phyloP scores from a whole-genome alignment of 2,113 vertebrate genomes.

The Pollachius pollachius region DNA sequence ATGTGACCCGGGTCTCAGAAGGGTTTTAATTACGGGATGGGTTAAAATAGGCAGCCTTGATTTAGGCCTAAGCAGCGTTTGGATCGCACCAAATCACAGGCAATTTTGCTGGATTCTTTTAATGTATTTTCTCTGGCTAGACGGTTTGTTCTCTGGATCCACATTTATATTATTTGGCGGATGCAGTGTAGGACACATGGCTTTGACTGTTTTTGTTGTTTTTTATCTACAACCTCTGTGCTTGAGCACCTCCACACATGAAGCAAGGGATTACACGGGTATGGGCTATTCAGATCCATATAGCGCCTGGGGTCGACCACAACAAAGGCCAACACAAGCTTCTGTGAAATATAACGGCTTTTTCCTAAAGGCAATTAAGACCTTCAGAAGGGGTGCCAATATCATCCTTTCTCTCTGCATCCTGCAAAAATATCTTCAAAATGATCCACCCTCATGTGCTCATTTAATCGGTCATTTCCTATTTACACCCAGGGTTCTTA shows the following conservation, averaged over 20 bases:
- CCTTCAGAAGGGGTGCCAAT: conserved; percentile 5
- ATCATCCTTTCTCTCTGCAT: neutral
- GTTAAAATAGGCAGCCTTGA: conserved; percentile 51
- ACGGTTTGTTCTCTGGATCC: too few species aligned
- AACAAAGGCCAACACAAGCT: too few species aligned
- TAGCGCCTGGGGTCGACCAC: too few species aligned
- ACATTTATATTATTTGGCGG: too few species aligned
- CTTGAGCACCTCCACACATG: neutral
- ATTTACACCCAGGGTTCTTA: neutral
- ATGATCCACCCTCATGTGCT: too few species aligned
- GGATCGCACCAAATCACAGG: conserved; percentile 61
- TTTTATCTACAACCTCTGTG: too few species aligned
- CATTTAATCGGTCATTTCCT: too few species aligned
- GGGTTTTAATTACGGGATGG: conserved; percentile 69
- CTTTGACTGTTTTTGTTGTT: neutral
- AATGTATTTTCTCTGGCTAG: too few species aligned
- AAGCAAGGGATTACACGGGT: neutral
- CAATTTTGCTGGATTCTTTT: conserved; percentile 36
- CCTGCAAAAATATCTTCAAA: too few species aligned
- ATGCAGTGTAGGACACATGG: neutral
- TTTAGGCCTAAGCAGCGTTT: conserved; percentile 53
- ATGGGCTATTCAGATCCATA: too few species aligned
- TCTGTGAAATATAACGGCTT: neutral
- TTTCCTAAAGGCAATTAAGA: conserved; percentile 9
- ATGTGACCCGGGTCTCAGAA: conserved; percentile 65